Evolutionary conservation across 2,888 invertebrate genomes (phyloP), one percentile per base, ranked within the genome.

Genomic region (Bombyx huttoni): DNA sequence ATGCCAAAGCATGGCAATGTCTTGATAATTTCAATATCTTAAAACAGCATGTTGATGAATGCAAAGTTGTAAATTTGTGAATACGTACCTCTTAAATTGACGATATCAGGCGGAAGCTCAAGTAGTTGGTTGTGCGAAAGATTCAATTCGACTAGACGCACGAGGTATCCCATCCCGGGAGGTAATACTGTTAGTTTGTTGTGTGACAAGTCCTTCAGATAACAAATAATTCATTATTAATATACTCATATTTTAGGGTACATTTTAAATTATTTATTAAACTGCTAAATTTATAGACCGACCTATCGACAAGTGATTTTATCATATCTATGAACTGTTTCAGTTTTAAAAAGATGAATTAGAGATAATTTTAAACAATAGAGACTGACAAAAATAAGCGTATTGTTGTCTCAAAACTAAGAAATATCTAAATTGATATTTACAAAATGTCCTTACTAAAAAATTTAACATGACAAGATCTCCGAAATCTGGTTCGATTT

Each of bases 141-240:
- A 75, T 94, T 92, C 59, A 96, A 81, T 69, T 92, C 91, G 53
- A 91, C 91, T 73, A 96, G 85, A 63, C 95, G 91, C 56, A 95
- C 94, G 75, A 96, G 81, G 81, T 94, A 96, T 58, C 96, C 96
- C 89, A 97, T 91, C 67, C 95, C 95, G 58, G 92, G 89, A 34
- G 97, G 96, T 71, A 98, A 76, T 56, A 77, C 81, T 59, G 88
- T 88, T 80, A 97, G 79, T 67, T 91, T 89, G 84, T 96, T 96
- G 83, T 93, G 89, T 45, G 95, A 94, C 63, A 95, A 78, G 83
- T 96, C 94, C 96, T 96, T 78, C 53, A 86, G 70, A 49, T 2
- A 13, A 14, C 9, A 54, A 53, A 57, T 56, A 53, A 24, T 24
- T 5, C 24, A 24, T 24, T 24, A 24, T n/a, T n/a, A n/a, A n/a